Conservation (phyloP, 2,113 vertebrate genomes). For the Sprattus sprattus region DNA sequence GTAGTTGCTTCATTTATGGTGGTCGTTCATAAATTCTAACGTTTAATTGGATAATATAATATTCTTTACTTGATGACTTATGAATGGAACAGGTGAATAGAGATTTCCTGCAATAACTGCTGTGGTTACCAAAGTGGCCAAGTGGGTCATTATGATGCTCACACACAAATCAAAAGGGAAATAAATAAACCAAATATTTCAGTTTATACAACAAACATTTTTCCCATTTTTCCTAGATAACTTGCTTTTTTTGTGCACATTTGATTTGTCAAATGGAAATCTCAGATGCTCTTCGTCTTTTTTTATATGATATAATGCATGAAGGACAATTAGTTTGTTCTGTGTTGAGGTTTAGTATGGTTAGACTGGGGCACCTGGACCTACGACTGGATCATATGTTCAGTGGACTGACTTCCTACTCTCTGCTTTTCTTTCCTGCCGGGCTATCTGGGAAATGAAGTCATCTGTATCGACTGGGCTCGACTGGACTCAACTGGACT, state of each 20-base stretch:
- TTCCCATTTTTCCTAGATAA: not conserved
- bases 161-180: conserved; percentile 9
- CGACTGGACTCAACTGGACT: conserved; percentile 38
- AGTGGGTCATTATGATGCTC: not conserved
- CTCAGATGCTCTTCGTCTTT: conserved; percentile 8
- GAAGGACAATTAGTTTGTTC: conserved; percentile 32
- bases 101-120: not conserved
- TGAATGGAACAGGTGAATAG: not conserved
- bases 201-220: not conserved
- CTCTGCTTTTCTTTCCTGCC: not conserved
- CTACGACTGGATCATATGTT: not conserved
- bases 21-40: not conserved
- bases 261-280: not conserved
- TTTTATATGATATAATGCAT: not conserved
- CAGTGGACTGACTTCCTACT: not conserved
- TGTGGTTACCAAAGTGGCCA: not conserved
- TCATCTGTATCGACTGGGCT: conserved; percentile 27
- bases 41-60: not conserved
- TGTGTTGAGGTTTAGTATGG: conserved; percentile 34
- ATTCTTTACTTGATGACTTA: conserved; percentile 12
- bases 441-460: conserved; percentile 2
- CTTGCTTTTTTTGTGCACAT: conserved; percentile 1
- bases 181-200: not conserved
- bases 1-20: not conserved
- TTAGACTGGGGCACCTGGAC: conserved; percentile 25